Base-by-base conservation (phyloP, 2,888 invertebrate genomes). In the Netelia virgata region DNA sequence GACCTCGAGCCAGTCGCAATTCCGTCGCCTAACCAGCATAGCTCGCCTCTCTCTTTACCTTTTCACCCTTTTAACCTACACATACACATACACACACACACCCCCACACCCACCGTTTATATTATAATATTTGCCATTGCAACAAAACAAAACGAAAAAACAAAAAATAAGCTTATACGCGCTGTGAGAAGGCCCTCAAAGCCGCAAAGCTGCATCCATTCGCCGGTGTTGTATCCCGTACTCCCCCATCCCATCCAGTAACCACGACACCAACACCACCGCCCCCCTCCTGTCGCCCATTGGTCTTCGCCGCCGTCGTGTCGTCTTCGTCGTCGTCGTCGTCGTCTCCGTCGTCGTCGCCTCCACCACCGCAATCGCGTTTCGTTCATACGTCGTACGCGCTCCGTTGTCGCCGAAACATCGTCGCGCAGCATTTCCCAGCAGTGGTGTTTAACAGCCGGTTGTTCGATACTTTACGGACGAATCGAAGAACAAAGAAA, bases 21-120 rank as follows among this genome's bases (percentile, higher is more conserved):
- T 91, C 92, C 92, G 92, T 92, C 92, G 92, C 91, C 92, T 92
- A 91, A 92, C 91, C 91, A 92, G 92, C 92, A 92, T 92, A 88
- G 91, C 92, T 92, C 91, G 91, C 92, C 91, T 91, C 80, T 91
- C 82, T 86, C 84, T 86, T 86, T 90, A 90, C 89, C 94, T 94
- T 95, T 95, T 95, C 94, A 95, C 94, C 95, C 92, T 91, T 87
- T 86, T 88, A 89, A 91, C 89, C 88, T 88, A 89, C 88, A 91
- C 83, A 79, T 83, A 84, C 83, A 85, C 77, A 86, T 66, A 78
- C 69, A 82, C 94, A 82, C 94, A 94, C 94, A 94, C 94, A 94
- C 94, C 94, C 94, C 94, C 94, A 64, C 79, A 50, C n/a, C 18
- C 55, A 55, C n/a, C 55, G 18, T 69, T 53, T 70, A 78, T 70